Evolutionary conservation across 92 coral and sea anemone genomes (phyloP).

Genomic region (Siderastrea siderea): DNA sequence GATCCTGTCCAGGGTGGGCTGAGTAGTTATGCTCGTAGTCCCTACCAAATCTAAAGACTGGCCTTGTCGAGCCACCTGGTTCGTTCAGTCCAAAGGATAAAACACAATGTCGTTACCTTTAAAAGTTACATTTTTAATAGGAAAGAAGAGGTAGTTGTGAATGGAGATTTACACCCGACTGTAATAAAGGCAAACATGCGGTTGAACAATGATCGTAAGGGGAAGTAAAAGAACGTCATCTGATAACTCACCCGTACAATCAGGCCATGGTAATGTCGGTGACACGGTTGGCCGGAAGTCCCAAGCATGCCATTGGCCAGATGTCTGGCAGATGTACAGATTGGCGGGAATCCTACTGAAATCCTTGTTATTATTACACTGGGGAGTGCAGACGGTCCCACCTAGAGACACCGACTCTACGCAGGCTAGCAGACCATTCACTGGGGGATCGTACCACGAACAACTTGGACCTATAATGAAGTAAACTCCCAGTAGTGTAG

Average conservation of each 20-base stretch:
- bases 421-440: conserved; percentile 78
- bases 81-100: too few relatives aligned
- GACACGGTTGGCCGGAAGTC: conserved; percentile 56
- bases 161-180: too few relatives aligned
- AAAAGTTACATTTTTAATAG: too few relatives aligned
- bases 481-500: background rate
- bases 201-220: too few relatives aligned
- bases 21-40: too few relatives aligned
- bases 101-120: too few relatives aligned
- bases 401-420: conserved; percentile 26
- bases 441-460: conserved; percentile 77
- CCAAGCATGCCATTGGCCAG: conserved; percentile 74
- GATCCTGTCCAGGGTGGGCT: too few relatives aligned
- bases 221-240: too few relatives aligned
- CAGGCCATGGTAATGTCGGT: conserved; percentile 90
- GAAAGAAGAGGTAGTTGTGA: too few relatives aligned
- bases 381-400: conserved; percentile 64
- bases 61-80: too few relatives aligned
- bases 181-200: too few relatives aligned
- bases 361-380: conserved; percentile 80
- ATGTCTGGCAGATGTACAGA: conserved; percentile 72
- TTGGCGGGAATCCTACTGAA: conserved; percentile 84
- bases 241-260: conserved; percentile 79
- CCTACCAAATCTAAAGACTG: too few relatives aligned
- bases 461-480: conserved; percentile 60